phyloP scores from a whole-genome alignment of 37 sponge, comb jelly and placozoan species.

The Axinella damicornis region DNA sequence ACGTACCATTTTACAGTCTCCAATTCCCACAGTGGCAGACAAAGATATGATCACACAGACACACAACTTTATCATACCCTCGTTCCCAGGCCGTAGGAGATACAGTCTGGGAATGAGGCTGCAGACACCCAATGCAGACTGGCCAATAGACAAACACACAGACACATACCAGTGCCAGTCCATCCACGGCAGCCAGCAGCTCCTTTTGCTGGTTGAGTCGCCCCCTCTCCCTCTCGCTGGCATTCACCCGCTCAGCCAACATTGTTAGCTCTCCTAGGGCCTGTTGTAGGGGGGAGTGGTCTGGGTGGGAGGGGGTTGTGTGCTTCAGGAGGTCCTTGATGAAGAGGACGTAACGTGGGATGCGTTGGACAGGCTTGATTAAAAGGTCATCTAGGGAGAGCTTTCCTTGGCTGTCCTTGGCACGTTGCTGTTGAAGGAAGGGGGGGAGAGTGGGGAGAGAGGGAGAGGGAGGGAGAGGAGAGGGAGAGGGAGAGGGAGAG shows the following conservation, averaged over 20 bases:
- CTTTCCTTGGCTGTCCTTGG: constrained; percentile 65
- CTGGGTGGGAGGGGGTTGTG: constrained; percentile 73
- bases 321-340: constrained; percentile 92
- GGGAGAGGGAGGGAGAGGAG: neutral
- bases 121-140: too few species aligned
- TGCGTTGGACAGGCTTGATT: constrained; percentile 91
- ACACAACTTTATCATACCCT: too few species aligned
- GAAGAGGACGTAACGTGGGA: constrained; percentile 90
- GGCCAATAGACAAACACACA: too few species aligned
- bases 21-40: too few species aligned
- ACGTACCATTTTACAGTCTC: too few species aligned
- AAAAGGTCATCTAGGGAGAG: constrained; percentile 79
- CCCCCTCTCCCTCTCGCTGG: constrained; percentile 70
- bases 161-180: constrained; percentile 58
- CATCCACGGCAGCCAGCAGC: constrained; percentile 73
- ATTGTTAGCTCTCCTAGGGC: constrained; percentile 76
- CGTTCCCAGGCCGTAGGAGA: too few species aligned
- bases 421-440: constrained; percentile 35
- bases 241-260: constrained; percentile 83
- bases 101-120: too few species aligned
- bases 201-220: constrained; percentile 66
- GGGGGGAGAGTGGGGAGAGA: neutral
- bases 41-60: too few species aligned
- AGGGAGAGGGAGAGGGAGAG: neutral
- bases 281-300: constrained; percentile 71